These are phyloP conservation scores for Rotaria magnacalcarata DNA, from an alignment of 2,888 invertebrate genomes.

Conservation along the genomic window DNA sequence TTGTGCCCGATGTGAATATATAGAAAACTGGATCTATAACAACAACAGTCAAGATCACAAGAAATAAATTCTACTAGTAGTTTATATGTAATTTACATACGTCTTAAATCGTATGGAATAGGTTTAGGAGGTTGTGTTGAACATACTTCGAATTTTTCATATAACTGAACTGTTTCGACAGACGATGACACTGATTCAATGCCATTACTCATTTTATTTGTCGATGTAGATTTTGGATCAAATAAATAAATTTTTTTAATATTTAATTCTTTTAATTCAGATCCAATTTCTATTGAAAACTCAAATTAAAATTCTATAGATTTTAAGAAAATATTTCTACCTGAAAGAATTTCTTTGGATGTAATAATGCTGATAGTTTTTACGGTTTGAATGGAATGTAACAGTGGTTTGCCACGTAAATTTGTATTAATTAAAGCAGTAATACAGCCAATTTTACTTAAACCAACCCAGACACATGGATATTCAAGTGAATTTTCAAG, in stretches of 20 bases:
- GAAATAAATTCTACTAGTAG: too few relatives aligned
- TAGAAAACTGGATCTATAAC: slow-evolving; percentile 68
- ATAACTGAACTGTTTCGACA: slow-evolving; percentile 35
- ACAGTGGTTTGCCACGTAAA: slow-evolving; percentile 73
- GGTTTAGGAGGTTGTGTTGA: slow-evolving; percentile 47
- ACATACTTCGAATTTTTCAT: slow-evolving; percentile 47
- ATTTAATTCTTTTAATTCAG: slow-evolving; percentile 24
- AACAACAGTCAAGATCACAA: too few relatives aligned
- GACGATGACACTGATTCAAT: background rate
- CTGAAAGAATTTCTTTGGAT: slow-evolving; percentile 52
- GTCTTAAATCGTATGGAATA: slow-evolving; percentile 48
- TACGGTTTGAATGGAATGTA: slow-evolving; percentile 83
- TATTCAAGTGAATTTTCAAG: slow-evolving; percentile 87
- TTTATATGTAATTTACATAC: background rate
- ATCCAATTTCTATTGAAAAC: background rate
- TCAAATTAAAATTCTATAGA: too few relatives aligned
- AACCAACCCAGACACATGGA: slow-evolving; percentile 84
- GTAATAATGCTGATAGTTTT: slow-evolving; percentile 79
- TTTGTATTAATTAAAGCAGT: slow-evolving; percentile 88
- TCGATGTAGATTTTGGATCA: background rate
- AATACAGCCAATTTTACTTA: slow-evolving; percentile 69
- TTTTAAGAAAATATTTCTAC: slow-evolving; percentile 48
- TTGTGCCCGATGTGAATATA: slow-evolving; percentile 96
- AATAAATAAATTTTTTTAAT: slow-evolving; percentile 11
- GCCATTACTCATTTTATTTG: background rate